Conservation (phyloP, 64 coral and sea anemone species). For the Cladopsammia gracilis region DNA sequence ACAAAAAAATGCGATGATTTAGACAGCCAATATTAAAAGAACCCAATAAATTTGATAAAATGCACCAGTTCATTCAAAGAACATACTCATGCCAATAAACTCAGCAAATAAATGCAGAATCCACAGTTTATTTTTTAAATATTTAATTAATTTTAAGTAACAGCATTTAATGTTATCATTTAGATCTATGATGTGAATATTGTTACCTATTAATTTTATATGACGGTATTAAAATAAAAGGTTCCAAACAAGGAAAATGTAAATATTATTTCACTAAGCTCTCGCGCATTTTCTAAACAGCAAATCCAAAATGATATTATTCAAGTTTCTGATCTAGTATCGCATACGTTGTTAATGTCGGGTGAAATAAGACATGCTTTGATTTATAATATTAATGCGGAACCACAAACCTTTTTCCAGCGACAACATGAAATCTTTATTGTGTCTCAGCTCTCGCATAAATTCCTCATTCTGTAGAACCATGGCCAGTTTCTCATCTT, state of each 20-base stretch:
- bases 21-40: no score
- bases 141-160: not conserved
- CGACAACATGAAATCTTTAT: conserved; percentile 88
- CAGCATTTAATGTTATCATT: not conserved
- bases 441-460: conserved; percentile 78
- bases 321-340: no score
- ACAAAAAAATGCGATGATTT: no score
- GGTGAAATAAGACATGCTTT: not conserved
- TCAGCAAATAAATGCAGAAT: no score
- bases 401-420: conserved; percentile 78
- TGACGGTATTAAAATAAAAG: no score
- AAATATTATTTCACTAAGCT: no score
- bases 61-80: no score
- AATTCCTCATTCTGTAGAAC: conserved; percentile 94
- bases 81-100: no score
- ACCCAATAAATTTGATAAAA: no score
- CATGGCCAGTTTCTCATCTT: conserved; percentile 92
- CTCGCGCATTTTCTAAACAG: no score
- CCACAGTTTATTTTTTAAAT: not conserved
- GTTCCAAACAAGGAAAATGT: no score
- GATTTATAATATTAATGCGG: not conserved
- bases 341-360: not conserved
- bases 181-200: conserved; percentile 7
- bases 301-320: no score
- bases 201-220: conserved; percentile 4